Evolutionary conservation across 2,113 vertebrate species (phyloP).

Genomic region (Osmerus mordax): DNA sequence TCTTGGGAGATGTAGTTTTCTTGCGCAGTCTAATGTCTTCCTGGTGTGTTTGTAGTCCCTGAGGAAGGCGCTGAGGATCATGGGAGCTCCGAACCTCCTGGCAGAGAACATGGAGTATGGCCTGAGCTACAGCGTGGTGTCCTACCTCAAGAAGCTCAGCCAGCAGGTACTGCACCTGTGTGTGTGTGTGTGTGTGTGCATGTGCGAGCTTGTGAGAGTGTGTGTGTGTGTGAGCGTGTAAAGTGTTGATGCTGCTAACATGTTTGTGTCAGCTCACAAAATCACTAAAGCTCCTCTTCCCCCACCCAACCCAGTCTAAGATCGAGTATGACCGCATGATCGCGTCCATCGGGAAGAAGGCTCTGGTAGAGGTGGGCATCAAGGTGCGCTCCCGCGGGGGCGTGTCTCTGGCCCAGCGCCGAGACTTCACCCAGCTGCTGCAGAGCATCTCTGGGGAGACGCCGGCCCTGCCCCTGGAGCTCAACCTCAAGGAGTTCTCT

Average conservation of each 20-base stretch:
- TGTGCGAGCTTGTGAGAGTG: background rate
- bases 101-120: conserved; percentile 97
- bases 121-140: conserved; percentile 96
- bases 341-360: conserved; percentile 87
- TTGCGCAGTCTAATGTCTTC: background rate
- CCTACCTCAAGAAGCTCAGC: conserved; percentile 97
- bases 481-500: conserved; percentile 92
- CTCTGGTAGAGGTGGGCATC: conserved; percentile 80
- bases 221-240: background rate
- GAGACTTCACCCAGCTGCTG: conserved; percentile 89
- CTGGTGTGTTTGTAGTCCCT: conserved; percentile 74
- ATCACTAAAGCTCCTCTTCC: conserved; percentile 35
- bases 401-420: conserved; percentile 82
- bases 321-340: conserved; percentile 94
- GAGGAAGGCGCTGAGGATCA: conserved; percentile 94
- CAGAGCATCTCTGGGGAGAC: conserved; percentile 86
- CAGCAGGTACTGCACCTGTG: conserved; percentile 80
- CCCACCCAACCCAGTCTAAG: conserved; percentile 74
- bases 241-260: background rate
- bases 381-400: conserved; percentile 85
- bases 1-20: background rate
- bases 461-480: conserved; percentile 76
- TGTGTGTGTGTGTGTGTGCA: background rate
- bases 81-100: conserved; percentile 94
- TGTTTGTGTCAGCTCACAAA: background rate